Conservation (phyloP, 2,797 vertebrate species). For the Aphelocoma californica region DNA sequence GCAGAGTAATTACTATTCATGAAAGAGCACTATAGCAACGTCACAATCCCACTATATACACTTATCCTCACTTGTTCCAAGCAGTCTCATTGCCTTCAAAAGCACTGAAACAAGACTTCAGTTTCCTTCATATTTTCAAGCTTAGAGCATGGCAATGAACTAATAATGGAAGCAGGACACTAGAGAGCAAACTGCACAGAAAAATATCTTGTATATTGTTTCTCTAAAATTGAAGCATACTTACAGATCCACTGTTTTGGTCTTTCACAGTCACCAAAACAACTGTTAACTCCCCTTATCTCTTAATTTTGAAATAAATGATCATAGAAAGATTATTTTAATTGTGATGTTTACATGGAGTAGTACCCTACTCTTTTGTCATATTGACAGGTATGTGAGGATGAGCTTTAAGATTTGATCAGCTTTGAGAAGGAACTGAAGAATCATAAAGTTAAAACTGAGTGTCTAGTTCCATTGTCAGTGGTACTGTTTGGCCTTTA, state of each 20-base stretch:
- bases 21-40: background rate
- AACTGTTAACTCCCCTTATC: background rate
- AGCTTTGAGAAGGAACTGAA: background rate
- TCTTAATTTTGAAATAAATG: background rate
- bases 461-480: background rate
- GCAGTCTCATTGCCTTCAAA: background rate
- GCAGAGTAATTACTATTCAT: slow-evolving; percentile 45
- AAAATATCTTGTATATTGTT: background rate
- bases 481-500: background rate
- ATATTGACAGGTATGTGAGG: background rate
- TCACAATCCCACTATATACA: background rate
- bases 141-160: background rate
- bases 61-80: background rate
- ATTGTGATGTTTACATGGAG: background rate
- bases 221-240: background rate
- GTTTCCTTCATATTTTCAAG: background rate
- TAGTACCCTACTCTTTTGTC: background rate
- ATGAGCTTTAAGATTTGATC: background rate
- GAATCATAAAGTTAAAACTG: background rate
- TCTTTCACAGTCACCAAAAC: background rate
- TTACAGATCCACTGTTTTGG: background rate
- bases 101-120: background rate
- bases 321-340: background rate
- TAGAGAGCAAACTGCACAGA: background rate
- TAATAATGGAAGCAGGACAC: background rate